phyloP scores from a whole-genome alignment of 2,888 invertebrate genomes.

The Lucinisca nassula region DNA sequence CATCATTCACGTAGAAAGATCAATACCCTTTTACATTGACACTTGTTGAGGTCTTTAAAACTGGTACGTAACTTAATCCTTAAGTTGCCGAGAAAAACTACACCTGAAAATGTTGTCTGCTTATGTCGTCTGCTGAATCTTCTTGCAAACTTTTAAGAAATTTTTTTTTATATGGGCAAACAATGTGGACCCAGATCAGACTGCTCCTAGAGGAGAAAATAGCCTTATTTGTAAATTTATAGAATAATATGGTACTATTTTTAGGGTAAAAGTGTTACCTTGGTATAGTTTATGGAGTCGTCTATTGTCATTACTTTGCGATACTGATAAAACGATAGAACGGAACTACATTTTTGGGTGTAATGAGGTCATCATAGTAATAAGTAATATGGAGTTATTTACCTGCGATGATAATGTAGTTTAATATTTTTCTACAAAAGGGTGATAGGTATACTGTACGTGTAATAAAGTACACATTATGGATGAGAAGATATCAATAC shows the following conservation, averaged over 20 bases:
- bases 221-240: too few species aligned
- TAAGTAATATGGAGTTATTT: neutral
- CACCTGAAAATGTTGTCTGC: too few species aligned
- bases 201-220: too few species aligned
- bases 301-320: neutral
- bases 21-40: neutral
- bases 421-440: neutral
- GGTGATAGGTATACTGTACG: neutral
- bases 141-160: too few species aligned
- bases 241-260: too few species aligned
- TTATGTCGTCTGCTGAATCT: too few species aligned
- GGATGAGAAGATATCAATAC: neutral
- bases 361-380: neutral
- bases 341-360: constrained; percentile 6
- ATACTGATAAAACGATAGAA: neutral
- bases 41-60: neutral
- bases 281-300: neutral
- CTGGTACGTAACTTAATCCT: too few species aligned
- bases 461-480: neutral
- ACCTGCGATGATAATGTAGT: constrained; percentile 5
- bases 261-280: too few species aligned
- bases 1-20: neutral
- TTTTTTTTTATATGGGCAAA: too few species aligned
- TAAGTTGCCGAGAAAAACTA: too few species aligned
- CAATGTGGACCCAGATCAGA: too few species aligned